Evolutionary conservation across 2,888 invertebrate species (phyloP).

Genomic region (Rhaphigaster nebulosa): DNA sequence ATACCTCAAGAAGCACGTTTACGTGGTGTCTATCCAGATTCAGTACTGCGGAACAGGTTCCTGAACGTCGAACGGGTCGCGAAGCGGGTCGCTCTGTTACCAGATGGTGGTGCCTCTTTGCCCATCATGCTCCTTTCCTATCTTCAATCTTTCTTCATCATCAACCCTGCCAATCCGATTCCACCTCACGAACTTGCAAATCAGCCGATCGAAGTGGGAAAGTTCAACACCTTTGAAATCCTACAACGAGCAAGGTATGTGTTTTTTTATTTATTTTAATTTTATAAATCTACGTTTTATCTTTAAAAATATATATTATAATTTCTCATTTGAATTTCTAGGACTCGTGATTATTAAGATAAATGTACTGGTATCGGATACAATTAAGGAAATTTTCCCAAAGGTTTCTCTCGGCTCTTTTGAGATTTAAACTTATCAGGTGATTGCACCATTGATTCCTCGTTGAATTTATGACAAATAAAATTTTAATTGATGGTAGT

Average conservation of each 20-base stretch:
- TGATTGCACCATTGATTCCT: too few species aligned
- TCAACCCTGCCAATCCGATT: constrained; percentile 78
- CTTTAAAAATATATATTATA: neutral
- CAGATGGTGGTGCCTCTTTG: constrained; percentile 88
- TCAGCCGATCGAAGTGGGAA: constrained; percentile 78
- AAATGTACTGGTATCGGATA: too few species aligned
- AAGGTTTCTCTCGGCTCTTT: too few species aligned
- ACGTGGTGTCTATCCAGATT: constrained; percentile 90
- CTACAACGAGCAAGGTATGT: constrained; percentile 87
- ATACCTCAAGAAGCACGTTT: constrained; percentile 83
- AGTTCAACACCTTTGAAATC: constrained; percentile 88
- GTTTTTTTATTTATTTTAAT: constrained; percentile 30
- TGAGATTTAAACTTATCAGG: too few species aligned
- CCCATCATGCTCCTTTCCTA: constrained; percentile 88
- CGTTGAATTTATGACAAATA: too few species aligned
- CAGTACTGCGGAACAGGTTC: constrained; percentile 84
- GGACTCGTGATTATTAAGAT: too few species aligned
- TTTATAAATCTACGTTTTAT: neutral
- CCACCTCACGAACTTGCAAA: constrained; percentile 81
- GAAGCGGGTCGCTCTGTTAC: constrained; percentile 86
- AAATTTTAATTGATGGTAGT: too few species aligned
- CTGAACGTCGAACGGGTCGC: constrained; percentile 85
- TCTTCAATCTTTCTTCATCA: constrained; percentile 87
- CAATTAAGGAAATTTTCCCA: too few species aligned
- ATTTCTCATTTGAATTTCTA: neutral